Conservation (phyloP, 1,140 invertebrate species). For the Anagrus nilaparvatae region DNA sequence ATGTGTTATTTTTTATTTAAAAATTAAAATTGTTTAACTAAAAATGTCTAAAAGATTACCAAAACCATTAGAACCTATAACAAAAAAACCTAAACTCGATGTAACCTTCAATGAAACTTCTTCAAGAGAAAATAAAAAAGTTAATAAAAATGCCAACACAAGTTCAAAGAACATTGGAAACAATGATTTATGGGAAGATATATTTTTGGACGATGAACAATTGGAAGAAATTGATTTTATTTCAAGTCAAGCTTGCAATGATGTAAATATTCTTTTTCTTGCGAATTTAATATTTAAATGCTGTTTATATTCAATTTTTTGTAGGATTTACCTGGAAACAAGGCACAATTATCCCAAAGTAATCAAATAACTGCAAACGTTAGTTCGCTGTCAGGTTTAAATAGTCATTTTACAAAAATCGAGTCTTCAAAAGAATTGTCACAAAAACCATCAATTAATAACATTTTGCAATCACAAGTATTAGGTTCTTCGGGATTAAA, state of each 20-base stretch:
- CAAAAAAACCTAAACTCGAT: slow-evolving; percentile 10
- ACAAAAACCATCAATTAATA: neutral
- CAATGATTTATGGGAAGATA: slow-evolving; percentile 28
- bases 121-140: neutral
- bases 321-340: neutral
- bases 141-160: neutral
- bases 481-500: slow-evolving; percentile 14
- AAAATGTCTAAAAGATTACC: slow-evolving; percentile 14
- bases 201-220: slow-evolving; percentile 30
- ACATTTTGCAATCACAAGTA: slow-evolving; percentile 12
- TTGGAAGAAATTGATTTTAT: slow-evolving; percentile 33
- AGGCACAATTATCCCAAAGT: neutral
- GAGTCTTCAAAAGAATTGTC: neutral
- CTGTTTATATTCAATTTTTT: slow-evolving; percentile 9
- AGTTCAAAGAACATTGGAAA: neutral
- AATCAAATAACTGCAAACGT: no score
- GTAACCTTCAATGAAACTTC: neutral
- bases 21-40: no score
- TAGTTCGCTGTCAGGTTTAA: no score
- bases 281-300: slow-evolving; percentile 1
- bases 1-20: no score
- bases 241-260: slow-evolving; percentile 27
- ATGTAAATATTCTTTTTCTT: slow-evolving; percentile 11
- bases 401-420: neutral
- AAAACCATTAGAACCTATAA: slow-evolving; percentile 1